Evolutionary conservation across 2,113 vertebrate species (phyloP).

Genomic region (Pachyramphus minor): DNA sequence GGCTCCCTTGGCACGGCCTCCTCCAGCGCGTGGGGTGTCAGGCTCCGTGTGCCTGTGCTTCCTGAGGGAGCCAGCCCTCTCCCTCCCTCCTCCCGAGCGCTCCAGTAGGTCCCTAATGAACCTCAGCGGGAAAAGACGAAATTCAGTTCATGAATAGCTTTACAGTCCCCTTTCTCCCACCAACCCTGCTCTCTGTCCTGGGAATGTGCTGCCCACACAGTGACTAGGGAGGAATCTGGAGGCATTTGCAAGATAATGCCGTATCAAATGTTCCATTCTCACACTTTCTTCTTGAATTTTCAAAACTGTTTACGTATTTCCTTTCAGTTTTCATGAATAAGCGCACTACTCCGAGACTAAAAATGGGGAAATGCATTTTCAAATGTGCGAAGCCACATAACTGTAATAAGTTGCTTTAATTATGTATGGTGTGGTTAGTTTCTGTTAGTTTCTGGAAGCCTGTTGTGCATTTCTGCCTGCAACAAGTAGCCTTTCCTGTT

Average conservation of each 20-base stretch:
- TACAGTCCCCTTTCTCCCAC: not conserved
- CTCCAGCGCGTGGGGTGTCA: accelerated
- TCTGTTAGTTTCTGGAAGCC: conserved; percentile 6
- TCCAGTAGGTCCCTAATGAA: not conserved
- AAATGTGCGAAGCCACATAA: not conserved
- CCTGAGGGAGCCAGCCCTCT: not conserved
- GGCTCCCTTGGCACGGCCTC: accelerated
- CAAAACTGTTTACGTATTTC: not conserved
- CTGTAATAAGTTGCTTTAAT: conserved; percentile 38
- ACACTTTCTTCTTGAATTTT: not conserved
- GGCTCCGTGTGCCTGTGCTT: not conserved
- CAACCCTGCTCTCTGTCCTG: not conserved
- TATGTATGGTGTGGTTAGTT: not conserved
- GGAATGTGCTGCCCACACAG: conserved; percentile 53
- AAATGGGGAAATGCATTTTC: not conserved
- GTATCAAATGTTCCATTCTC: not conserved
- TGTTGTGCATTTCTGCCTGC: not conserved
- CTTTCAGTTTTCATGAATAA: conserved; percentile 14
- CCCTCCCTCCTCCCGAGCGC: not conserved
- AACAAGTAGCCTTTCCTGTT: conserved; percentile 11
- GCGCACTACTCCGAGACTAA: not conserved
- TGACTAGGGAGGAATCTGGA: conserved; percentile 48
- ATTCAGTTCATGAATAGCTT: not conserved
- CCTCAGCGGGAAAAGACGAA: not conserved
- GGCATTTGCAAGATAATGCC: conserved; percentile 34